Evolutionary conservation across 1,140 invertebrate genomes (phyloP).

Genomic region (Drosophila lini): DNA sequence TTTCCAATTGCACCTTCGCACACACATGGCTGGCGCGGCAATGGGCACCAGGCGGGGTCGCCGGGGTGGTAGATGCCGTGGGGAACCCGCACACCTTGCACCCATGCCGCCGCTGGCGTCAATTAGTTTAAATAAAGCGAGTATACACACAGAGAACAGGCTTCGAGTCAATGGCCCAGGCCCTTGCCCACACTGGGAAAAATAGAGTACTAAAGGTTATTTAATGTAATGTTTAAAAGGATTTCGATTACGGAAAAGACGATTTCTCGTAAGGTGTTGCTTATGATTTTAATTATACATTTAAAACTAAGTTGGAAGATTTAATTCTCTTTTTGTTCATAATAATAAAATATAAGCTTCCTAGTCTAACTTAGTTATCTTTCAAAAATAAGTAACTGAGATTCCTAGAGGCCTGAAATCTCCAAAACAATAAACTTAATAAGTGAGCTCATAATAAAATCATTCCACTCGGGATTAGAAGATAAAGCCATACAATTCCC

Average conservation of each 20-base stretch:
- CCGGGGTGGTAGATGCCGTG: slow-evolving; percentile 22
- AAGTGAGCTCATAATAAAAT: not conserved
- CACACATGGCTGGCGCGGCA: slow-evolving; percentile 6
- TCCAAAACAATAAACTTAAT: not conserved
- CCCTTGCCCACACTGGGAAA: slow-evolving; percentile 3
- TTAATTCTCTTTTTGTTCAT: too few relatives aligned
- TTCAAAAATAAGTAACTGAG: not conserved
- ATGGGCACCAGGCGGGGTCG: not conserved
- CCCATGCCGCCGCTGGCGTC: slow-evolving; percentile 59
- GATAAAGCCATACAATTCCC: not conserved
- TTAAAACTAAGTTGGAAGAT: too few relatives aligned
- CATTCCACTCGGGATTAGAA: not conserved
- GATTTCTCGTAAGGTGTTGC: not conserved
- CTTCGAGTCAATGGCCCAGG: slow-evolving; percentile 71
- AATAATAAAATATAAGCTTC: too few relatives aligned
- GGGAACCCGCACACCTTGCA: slow-evolving; percentile 67
- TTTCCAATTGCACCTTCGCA: slow-evolving; percentile 75
- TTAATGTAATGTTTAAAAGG: too few relatives aligned
- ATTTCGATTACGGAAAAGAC: not conserved
- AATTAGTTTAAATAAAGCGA: slow-evolving; percentile 80
- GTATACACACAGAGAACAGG: slow-evolving; percentile 34
- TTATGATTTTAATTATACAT: too few relatives aligned
- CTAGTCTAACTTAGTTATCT: not conserved
- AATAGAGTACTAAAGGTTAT: not conserved
- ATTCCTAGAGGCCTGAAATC: not conserved